phyloP scores from a whole-genome alignment of 2,797 vertebrate species.

The Peromyscus eremicus region DNA sequence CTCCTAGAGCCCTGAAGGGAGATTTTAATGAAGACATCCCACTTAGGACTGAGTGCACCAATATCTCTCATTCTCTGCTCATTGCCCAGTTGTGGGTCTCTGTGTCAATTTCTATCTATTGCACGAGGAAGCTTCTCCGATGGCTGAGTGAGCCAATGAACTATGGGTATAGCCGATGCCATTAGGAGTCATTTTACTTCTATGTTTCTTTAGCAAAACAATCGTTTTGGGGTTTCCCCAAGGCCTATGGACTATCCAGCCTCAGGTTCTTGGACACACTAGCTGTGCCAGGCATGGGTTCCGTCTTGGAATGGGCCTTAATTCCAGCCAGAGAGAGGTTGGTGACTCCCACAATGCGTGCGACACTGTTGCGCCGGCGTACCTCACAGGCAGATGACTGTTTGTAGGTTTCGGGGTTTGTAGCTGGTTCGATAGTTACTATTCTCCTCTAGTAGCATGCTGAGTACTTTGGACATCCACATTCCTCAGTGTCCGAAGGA shows the following conservation, averaged over 20 bases:
- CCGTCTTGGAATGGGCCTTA: not conserved
- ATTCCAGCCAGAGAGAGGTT: not conserved
- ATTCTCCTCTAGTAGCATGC: not conserved
- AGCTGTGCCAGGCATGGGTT: not conserved
- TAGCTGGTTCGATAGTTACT: not conserved
- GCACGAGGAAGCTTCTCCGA: not conserved
- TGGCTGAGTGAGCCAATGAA: not conserved
- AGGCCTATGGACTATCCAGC: not conserved
- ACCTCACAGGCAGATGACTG: not conserved
- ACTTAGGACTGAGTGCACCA: not conserved
- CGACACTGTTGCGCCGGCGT: not conserved
- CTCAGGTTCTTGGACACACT: not conserved
- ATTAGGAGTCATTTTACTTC: not conserved
- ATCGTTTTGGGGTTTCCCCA: not conserved
- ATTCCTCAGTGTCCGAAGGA: not conserved
- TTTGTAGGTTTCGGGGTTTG: not conserved
- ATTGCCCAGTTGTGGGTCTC: not conserved
- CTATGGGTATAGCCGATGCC: not conserved
- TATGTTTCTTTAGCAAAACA: not conserved
- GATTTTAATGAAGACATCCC: not conserved
- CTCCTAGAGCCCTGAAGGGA: not conserved
- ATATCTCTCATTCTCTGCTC: not conserved
- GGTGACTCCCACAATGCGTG: not conserved
- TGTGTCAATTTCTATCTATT: not conserved
- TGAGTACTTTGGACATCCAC: not conserved